These are phyloP conservation scores for Molossus molossus DNA, from an alignment of 2,797 vertebrate genomes.

Conservation along the genomic window DNA sequence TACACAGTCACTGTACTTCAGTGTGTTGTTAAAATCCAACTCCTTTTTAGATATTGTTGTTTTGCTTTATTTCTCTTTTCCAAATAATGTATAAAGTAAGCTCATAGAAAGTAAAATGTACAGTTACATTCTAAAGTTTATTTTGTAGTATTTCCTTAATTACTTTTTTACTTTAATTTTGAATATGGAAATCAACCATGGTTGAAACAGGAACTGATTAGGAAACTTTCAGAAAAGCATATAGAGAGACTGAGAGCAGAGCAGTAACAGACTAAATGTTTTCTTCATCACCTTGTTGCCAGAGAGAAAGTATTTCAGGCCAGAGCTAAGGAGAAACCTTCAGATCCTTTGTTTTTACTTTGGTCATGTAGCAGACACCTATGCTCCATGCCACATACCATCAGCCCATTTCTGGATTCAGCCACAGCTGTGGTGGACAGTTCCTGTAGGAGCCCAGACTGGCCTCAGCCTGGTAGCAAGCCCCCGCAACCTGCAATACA, in stretches of 20 bases:
- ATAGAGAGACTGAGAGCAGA: background rate
- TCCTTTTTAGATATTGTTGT: background rate
- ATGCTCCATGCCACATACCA: background rate
- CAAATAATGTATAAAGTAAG: background rate
- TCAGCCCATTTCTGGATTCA: background rate
- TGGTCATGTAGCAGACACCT: background rate
- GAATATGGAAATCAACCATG: background rate
- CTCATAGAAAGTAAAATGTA: constrained; percentile 27
- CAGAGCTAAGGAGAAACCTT: background rate
- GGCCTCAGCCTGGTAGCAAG: background rate
- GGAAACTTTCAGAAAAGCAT: background rate
- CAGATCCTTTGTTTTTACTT: background rate
- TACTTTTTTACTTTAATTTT: background rate
- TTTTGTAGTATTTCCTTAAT: background rate
- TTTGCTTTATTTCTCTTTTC: constrained; percentile 13
- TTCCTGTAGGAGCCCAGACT: background rate
- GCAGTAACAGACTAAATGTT: background rate
- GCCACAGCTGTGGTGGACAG: background rate
- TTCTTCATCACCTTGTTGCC: background rate
- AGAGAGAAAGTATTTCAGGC: background rate
- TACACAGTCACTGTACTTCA: background rate
- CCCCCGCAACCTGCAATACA: background rate
- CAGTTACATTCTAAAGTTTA: background rate
- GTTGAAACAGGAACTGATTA: background rate
- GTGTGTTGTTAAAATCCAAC: background rate